Conservation (phyloP, 2,888 invertebrate genomes). For the Ichneumoninae sp. region DNA sequence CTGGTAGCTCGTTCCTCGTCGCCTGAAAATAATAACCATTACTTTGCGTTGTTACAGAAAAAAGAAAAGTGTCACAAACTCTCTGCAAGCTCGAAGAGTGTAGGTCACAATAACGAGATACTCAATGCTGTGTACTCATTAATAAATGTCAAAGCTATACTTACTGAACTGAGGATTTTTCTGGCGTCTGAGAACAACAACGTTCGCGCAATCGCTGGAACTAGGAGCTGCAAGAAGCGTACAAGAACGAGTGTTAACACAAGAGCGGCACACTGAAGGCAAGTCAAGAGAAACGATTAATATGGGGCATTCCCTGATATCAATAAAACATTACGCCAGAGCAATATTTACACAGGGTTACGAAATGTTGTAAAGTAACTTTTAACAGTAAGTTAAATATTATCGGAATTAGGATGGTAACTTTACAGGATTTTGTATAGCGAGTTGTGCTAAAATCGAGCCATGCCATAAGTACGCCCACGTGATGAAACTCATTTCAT, state of each 20-base stretch:
- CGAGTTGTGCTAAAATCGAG: slow-evolving; percentile 24
- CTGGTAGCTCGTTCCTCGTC: slow-evolving; percentile 95
- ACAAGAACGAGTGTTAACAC: slow-evolving; percentile 65
- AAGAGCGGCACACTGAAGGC: slow-evolving; percentile 37
- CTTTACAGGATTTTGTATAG: background rate
- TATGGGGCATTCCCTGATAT: background rate
- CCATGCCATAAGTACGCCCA: slow-evolving; percentile 32
- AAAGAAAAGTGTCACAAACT: background rate
- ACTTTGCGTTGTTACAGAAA: slow-evolving; percentile 1
- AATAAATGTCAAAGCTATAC: slow-evolving; percentile 64
- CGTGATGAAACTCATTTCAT: slow-evolving; percentile 16
- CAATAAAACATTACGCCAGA: background rate
- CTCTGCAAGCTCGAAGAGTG: background rate
- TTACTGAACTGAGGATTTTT: slow-evolving; percentile 81
- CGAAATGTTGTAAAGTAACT: background rate
- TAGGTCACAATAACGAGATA: slow-evolving; percentile 24
- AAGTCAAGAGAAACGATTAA: slow-evolving; percentile 19
- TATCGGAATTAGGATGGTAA: background rate
- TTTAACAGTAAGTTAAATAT: background rate
- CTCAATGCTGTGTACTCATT: slow-evolving; percentile 29
- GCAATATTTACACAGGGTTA: background rate
- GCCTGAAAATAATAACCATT: slow-evolving; percentile 83
- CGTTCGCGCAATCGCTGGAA: slow-evolving; percentile 74
- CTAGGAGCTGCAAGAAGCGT: slow-evolving; percentile 73
- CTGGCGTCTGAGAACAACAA: slow-evolving; percentile 81